Conservation (phyloP, 2,888 invertebrate genomes). For the Pristionchus maxplancki region DNA sequence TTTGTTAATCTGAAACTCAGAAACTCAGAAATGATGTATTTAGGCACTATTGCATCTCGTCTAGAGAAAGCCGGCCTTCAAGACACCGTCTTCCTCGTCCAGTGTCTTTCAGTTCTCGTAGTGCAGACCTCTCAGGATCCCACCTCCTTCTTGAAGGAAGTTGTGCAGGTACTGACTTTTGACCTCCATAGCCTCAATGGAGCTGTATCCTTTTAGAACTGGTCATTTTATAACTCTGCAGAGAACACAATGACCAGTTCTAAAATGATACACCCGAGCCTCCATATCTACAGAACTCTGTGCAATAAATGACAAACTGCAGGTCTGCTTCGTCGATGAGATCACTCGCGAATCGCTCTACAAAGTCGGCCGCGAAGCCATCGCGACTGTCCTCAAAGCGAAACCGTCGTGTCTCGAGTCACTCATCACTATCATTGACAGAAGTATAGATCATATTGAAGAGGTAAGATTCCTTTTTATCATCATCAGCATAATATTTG, state of each 20-base stretch:
- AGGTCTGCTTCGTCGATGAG: constrained; percentile 74
- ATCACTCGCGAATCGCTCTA: constrained; percentile 65
- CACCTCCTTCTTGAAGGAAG: constrained; percentile 58
- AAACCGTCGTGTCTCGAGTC: constrained; percentile 65
- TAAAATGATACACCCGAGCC: no score
- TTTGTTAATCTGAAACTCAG: background rate
- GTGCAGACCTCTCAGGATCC: constrained; percentile 61
- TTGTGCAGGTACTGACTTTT: constrained; percentile 60
- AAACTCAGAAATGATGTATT: no score
- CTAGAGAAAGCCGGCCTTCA: constrained; percentile 53
- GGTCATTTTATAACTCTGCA: no score
- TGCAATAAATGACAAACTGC: constrained; percentile 51
- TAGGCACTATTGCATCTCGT: constrained; percentile 51
- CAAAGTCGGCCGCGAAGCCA: constrained; percentile 74
- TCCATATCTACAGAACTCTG: no score
- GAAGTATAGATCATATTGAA: constrained; percentile 72
- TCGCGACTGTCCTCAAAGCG: constrained; percentile 65
- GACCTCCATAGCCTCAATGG: no score
- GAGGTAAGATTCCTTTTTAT: constrained; percentile 38
- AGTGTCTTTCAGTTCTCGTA: constrained; percentile 61
- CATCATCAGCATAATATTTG: background rate
- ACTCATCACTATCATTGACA: constrained; percentile 67
- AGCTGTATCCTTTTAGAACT: no score
- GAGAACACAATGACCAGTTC: no score
- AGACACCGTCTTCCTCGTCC: constrained; percentile 64